A percentile compares a stretch with the other conserved stretches of the same genome.
Conservation (phyloP, 2,888 invertebrate species). For the Cabera pusaria region DNA sequence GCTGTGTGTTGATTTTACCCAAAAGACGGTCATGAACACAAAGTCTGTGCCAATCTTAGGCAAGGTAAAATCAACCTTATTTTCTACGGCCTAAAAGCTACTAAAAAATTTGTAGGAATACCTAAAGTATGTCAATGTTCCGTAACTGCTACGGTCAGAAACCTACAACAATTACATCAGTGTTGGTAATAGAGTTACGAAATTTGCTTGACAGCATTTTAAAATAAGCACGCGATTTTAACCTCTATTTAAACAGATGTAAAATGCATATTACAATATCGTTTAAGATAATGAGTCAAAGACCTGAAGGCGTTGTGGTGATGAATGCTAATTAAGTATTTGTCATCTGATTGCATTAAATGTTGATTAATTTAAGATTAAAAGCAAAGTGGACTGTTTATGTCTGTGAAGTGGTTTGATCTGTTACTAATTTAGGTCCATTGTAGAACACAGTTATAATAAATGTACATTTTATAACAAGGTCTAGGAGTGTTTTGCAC, state of each 20-base stretch:
- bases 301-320: slow-evolving; percentile 35
- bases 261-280: not conserved
- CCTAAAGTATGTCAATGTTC: slow-evolving; percentile 56
- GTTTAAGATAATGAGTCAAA: slow-evolving; percentile 38
- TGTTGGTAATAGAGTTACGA: slow-evolving; percentile 45
- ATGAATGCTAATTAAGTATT: slow-evolving; percentile 30
- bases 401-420: too few species aligned
- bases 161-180: slow-evolving; percentile 55
- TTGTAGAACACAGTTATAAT: too few species aligned
- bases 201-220: slow-evolving; percentile 35
- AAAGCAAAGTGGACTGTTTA: too few species aligned
- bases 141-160: slow-evolving; percentile 41
- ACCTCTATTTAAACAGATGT: slow-evolving; percentile 3
- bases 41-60: slow-evolving; percentile 4
- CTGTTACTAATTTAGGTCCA: too few species aligned
- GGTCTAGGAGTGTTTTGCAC: too few species aligned
- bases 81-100: slow-evolving; percentile 11
- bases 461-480: too few species aligned
- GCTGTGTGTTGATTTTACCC: slow-evolving; percentile 14
- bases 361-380: too few species aligned
- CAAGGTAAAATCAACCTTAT: slow-evolving; percentile 19
- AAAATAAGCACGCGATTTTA: slow-evolving; percentile 26
- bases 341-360: too few species aligned
- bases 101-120: slow-evolving; percentile 29
- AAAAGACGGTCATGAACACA: slow-evolving; percentile 20